Percentiles rank a stretch among this genome's conserved stretches.
Evolutionary conservation across 2,797 vertebrate genomes (phyloP).

Genomic region (Cossypha caffra): DNA sequence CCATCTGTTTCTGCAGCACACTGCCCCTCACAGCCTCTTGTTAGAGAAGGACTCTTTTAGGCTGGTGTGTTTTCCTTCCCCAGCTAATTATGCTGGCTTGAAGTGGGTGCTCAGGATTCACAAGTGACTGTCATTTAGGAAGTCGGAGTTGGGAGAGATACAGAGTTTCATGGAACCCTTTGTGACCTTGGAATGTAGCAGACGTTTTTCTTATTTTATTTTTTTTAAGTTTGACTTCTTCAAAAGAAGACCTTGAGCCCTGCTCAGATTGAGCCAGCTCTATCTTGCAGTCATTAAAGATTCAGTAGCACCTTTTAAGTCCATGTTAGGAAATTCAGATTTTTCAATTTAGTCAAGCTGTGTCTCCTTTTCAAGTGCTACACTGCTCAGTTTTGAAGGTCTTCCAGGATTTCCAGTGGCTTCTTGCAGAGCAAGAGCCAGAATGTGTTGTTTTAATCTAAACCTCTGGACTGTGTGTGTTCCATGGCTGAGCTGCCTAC

Average conservation of each 20-base stretch:
- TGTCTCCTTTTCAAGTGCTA: constrained; percentile 7
- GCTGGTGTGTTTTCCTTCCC: neutral
- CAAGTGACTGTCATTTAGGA: constrained; percentile 33
- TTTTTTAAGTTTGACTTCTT: constrained; percentile 47
- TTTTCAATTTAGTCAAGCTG: constrained; percentile 60
- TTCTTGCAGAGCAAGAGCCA: constrained; percentile 22
- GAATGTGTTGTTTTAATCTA: neutral
- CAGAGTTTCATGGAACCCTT: neutral
- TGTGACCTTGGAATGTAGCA: constrained; percentile 71
- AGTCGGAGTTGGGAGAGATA: constrained; percentile 41
- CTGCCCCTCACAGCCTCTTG: neutral
- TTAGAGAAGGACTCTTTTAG: neutral
- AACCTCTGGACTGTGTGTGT: neutral
- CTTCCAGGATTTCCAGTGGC: constrained; percentile 52
- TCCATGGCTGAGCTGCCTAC: neutral
- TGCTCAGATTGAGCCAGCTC: constrained; percentile 34
- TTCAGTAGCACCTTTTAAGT: constrained; percentile 64
- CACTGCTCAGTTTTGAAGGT: constrained; percentile 18
- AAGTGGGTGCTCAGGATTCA: constrained; percentile 8
- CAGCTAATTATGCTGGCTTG: neutral
- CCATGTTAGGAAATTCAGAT: constrained; percentile 55
- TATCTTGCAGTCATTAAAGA: constrained; percentile 22
- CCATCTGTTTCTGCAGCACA: neutral
- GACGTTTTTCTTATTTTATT: constrained; percentile 25
- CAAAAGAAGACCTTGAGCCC: constrained; percentile 65